Base-by-base conservation (phyloP, 2,113 vertebrate genomes). In the Mustela nigripes region DNA sequence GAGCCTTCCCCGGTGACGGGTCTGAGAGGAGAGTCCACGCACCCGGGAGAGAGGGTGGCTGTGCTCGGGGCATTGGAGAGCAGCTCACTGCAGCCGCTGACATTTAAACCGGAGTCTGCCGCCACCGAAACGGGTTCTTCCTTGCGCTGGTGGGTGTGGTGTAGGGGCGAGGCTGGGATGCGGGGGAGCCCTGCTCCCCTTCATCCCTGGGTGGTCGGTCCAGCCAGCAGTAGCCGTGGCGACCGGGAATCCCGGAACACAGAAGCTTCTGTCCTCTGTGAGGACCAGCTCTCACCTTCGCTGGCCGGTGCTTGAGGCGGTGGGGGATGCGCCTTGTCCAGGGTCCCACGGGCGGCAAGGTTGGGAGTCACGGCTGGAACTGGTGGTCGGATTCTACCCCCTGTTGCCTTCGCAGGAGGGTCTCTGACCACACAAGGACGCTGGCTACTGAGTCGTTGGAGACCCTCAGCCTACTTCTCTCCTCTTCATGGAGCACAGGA, bases 71-170 rank as follows among this genome's bases (percentile, higher is more conserved):
- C 12, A 31, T 0, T 31, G 11, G 4, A 65, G 65, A n/a, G 33
- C 65, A 33, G 65, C n/a, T 67, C 15, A 3, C 65, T 18, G 2
- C 65, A 7, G 0, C 31, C 7, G 65, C 65, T n/a, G 65, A n/a
- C 16, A 4, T 16, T 33, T 3, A 67, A 67, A n/a, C 31, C 33
- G 67, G 33, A n/a, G 33, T 19, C 33, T 1, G 67, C 67, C 9
- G 16, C 7, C 7, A 7, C 33, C 16, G 16, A 18, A 69, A 10
- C 1, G 4, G 16, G 63, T 7, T 33, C 63, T 67, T 12, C 11
- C 28, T 31, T 33, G 63, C 0, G 31, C 63, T 2, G 63, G 14
- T 5, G 28, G 1, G 16, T 19, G 33, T 9, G 33, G 0, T 4
- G 33, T 4, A n/a, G 67, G 33, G 16, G 19, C 33, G 67, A 69